Conservation (phyloP, 2,888 invertebrate genomes). For the Eulithis prunata region DNA sequence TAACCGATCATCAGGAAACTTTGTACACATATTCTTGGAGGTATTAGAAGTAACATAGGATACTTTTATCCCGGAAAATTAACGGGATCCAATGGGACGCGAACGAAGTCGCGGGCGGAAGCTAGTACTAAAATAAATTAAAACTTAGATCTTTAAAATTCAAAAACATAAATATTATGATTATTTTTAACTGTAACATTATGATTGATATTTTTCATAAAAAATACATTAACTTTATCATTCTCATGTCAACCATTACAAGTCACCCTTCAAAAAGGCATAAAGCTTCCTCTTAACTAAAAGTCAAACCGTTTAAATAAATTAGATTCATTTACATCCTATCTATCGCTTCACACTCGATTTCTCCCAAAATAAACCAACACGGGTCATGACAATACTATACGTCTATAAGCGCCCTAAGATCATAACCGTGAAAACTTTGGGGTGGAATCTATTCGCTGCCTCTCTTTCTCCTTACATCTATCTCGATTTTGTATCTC, state of each 20-base stretch:
- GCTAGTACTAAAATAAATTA: neutral
- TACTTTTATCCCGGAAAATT: too few species aligned
- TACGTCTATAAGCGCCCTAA: constrained; percentile 62
- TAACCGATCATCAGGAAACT: too few species aligned
- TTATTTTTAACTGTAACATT: too few species aligned
- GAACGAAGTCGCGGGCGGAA: too few species aligned
- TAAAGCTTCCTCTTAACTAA: constrained; percentile 26
- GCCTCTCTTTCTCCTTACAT: constrained; percentile 55
- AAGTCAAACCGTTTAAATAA: constrained; percentile 45
- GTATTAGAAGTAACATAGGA: too few species aligned
- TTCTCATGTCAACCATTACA: neutral
- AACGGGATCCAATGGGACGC: too few species aligned
- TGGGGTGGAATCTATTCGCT: constrained; percentile 66
- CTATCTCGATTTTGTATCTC: constrained; percentile 42
- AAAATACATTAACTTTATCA: neutral
- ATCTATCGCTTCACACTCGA: constrained; percentile 76
- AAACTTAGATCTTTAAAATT: neutral
- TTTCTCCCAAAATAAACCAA: constrained; percentile 62
- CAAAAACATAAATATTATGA: neutral
- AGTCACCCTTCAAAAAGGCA: constrained; percentile 23
- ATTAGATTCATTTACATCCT: constrained; percentile 64
- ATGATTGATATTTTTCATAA: too few species aligned
- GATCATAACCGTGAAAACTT: constrained; percentile 63
- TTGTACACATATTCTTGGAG: too few species aligned
- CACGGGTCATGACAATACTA: constrained; percentile 52